Evolutionary conservation across 2,797 vertebrate genomes (phyloP).

Genomic region (Rhynchotus rufescens): DNA sequence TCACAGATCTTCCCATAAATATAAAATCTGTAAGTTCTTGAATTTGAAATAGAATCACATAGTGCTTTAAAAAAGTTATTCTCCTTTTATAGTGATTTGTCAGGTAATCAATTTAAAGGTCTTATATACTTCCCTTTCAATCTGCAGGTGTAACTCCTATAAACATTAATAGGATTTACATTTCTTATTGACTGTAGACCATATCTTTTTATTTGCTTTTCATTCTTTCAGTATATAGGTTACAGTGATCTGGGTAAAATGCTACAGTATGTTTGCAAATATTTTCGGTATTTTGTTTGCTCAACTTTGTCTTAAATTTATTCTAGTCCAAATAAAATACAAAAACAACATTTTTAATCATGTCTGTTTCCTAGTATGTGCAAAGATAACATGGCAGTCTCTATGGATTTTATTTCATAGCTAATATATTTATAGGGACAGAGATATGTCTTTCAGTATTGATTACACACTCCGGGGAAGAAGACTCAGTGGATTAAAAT

Average conservation of each 20-base stretch:
- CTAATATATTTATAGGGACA: constrained; percentile 3
- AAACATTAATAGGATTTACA: constrained; percentile 36
- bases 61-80: neutral
- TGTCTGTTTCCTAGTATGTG: neutral
- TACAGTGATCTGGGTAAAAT: neutral
- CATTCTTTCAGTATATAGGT: neutral
- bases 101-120: constrained; percentile 43
- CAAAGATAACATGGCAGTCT: neutral
- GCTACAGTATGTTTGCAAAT: neutral
- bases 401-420: constrained; percentile 23
- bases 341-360: neutral
- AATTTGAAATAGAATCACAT: neutral
- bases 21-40: neutral
- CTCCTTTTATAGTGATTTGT: constrained; percentile 18
- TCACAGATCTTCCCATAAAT: neutral
- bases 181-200: neutral
- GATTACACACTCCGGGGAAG: constrained; percentile 28
- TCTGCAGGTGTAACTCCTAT: neutral
- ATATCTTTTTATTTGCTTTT: neutral
- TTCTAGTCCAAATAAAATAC: neutral
- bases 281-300: neutral
- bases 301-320: neutral
- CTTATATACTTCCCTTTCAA: neutral
- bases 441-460: constrained; percentile 46
- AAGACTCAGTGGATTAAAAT: constrained; percentile 63